phyloP scores from a whole-genome alignment of 2,113 vertebrate genomes.

The Corythornis madagascariensis region DNA sequence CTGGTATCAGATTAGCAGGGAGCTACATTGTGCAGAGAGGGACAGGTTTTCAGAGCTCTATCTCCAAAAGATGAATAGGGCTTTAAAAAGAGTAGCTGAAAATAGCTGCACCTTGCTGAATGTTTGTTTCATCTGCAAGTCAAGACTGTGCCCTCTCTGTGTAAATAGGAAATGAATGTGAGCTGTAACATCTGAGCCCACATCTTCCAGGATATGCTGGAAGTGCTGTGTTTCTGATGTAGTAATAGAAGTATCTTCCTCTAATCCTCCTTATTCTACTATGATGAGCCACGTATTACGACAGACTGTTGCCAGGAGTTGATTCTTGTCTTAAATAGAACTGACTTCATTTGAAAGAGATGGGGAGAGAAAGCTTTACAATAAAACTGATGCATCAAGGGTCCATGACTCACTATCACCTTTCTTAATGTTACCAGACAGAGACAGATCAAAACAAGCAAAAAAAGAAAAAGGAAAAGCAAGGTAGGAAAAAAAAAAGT shows the following conservation, averaged over 20 bases:
- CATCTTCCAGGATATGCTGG: background rate
- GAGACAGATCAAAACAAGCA: background rate
- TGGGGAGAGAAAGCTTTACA: background rate
- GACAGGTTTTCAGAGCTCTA: background rate
- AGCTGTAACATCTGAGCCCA: background rate
- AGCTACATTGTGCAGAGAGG: background rate
- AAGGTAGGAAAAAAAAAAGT: background rate
- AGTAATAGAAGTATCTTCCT: slow-evolving; percentile 2
- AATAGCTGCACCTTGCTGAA: slow-evolving; percentile 1
- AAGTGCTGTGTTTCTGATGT: background rate
- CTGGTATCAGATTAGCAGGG: background rate
- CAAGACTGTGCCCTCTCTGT: background rate
- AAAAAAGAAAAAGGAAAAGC: background rate
- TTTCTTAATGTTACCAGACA: background rate
- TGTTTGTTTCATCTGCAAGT: slow-evolving; percentile 6
- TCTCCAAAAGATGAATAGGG: background rate
- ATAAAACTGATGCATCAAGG: background rate
- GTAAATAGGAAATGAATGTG: background rate
- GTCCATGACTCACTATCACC: background rate
- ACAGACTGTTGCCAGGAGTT: background rate
- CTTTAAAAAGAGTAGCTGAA: slow-evolving; percentile 26
- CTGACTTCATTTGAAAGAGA: background rate
- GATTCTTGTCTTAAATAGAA: slow-evolving; percentile 18
- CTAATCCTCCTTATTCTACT: slow-evolving; percentile 4
- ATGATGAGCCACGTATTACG: background rate